A percentile compares a stretch with the other conserved stretches of the same genome.
Conservation (phyloP, 2,888 invertebrate genomes). For the Xestia xanthographa region DNA sequence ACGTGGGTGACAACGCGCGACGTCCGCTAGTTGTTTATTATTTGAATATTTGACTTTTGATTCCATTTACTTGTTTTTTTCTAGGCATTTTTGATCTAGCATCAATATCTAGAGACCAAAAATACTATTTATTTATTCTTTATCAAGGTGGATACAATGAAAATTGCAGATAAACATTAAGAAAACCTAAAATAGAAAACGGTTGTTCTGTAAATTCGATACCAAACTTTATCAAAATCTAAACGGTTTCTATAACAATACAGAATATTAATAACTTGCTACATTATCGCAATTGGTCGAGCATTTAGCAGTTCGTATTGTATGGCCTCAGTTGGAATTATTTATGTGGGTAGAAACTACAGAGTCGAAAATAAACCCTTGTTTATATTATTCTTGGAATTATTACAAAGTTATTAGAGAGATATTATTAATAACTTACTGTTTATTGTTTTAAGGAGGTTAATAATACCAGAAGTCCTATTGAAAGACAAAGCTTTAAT, state of each 20-base stretch:
- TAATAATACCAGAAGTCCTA: neutral
- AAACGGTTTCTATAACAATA: slow-evolving; percentile 6
- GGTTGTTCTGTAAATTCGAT: no score
- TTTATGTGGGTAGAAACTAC: slow-evolving; percentile 27
- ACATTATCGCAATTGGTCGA: slow-evolving; percentile 28
- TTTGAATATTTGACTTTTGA: no score
- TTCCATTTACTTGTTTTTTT: neutral
- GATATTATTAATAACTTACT: neutral
- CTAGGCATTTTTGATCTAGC: neutral
- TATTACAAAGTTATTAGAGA: slow-evolving; percentile 9
- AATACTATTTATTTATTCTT: neutral
- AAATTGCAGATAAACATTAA: neutral
- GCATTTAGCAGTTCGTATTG: slow-evolving; percentile 14
- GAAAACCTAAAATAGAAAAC: neutral
- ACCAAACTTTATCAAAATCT: neutral
- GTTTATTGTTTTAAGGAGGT: neutral
- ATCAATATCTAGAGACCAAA: neutral
- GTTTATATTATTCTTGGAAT: slow-evolving; percentile 30
- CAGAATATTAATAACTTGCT: slow-evolving; percentile 3
- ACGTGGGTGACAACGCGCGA: no score
- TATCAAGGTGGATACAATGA: neutral
- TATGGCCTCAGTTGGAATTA: slow-evolving; percentile 21
- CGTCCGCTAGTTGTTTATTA: no score
- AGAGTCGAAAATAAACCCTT: slow-evolving; percentile 19
- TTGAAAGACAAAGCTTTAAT: neutral